Evolutionary conservation across 2,888 invertebrate species (phyloP), one percentile per base, ranked within the genome.

Genomic region (Bombylius discolor): DNA sequence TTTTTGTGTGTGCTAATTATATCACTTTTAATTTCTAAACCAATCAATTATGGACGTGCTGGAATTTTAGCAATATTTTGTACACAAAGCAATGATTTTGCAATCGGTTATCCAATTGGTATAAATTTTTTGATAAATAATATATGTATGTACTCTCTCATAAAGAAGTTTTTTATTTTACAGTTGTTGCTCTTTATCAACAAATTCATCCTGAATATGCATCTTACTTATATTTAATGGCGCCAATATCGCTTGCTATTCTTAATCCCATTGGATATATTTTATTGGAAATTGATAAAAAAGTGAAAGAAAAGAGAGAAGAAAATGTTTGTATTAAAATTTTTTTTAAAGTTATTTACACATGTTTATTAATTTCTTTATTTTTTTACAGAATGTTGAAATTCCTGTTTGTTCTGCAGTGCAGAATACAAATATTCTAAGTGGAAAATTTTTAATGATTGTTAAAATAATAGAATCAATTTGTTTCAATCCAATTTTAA

Each of bases 21-120:
- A 36, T 87, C 89, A 5, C 67, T 93, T 59, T 70, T 95, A 48
- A 82, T 92, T 47, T 82, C 83, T n/a, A 81, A 87, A 67, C 91
- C 92, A 7, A 70, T 85, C 23, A 86, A 92, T 73, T 80, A 87
- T 62, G 90, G 90, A 5, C 81, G 87, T 66, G 90, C 93, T 49
- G 96, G 94, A 13, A 79, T 97, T 57, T 89, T 90, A 79, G 91
- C 90, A 23, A 95, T 97, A 67, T 96, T 96, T 72, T 88, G 90
- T 64, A 96, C 96, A 0, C 96, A 96, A 71, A 95, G 94, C 70
- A 97, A 97, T 79, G 97, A 97, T 74, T 96, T 97, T 77, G 96
- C 97, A 31, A 82, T 97, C 64, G 96, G 96, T 59, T 94, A 87
- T 76, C 96, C 97, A 7, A 93, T 96, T 64, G 86, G 94, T 72